A percentile compares a stretch with the other conserved stretches of the same genome.
phyloP scores from a whole-genome alignment of 2,888 invertebrate species.

The Noctua janthe region DNA sequence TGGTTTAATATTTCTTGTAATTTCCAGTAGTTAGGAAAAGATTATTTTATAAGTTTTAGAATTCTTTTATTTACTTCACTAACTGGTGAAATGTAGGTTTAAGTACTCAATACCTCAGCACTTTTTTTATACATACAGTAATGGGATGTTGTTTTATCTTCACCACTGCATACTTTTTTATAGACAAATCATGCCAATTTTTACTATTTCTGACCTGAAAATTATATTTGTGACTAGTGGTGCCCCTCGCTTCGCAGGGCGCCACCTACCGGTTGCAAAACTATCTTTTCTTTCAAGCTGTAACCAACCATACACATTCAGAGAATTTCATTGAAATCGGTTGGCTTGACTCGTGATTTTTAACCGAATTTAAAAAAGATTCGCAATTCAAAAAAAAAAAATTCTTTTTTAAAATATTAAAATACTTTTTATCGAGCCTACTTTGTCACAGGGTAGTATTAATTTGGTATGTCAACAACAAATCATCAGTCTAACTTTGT shows the following conservation, averaged over 20 bases:
- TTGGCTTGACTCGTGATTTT: background rate
- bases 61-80: background rate
- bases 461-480: background rate
- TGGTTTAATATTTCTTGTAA: constrained; percentile 39
- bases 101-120: background rate
- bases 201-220: background rate
- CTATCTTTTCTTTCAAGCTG: background rate
- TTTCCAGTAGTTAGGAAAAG: background rate
- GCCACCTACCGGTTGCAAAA: background rate
- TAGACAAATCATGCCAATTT: background rate
- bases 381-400: no score
- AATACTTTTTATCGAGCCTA: background rate
- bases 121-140: background rate
- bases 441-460: no score
- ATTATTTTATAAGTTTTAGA: constrained; percentile 8
- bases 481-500: background rate
- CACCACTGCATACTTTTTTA: no score
- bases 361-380: no score
- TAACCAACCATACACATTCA: background rate
- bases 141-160: background rate
- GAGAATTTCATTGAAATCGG: background rate
- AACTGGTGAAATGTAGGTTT: background rate
- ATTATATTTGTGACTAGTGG: background rate
- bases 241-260: background rate
- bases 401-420: no score